Evolutionary conservation across 2,888 invertebrate genomes (phyloP), one percentile per base, ranked within the genome.

Genomic region (Atethmia centrago): DNA sequence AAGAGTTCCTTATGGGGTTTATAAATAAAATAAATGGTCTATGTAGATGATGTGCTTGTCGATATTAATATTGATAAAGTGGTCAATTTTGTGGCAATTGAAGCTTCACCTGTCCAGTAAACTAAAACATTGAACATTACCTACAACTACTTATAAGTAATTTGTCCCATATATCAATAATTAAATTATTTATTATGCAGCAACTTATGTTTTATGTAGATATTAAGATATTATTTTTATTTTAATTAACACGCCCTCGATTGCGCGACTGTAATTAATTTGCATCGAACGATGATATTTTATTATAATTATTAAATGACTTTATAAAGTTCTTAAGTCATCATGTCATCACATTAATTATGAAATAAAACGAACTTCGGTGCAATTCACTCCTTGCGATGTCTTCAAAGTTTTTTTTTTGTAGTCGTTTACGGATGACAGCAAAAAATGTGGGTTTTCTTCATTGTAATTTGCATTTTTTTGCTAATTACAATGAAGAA

Each of bases 381-480:
- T 84, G 80, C 79, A 84, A 79, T 71, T 74, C 67, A 69, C 56
- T 62, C 65, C 40, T 47, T 68, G 19, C 55, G 47, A 70, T 73
- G 45, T 58, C 12, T 80, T 63, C 64, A 42, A 59, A 71, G 25
- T 47, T 67, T 55, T 71, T 74, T 42, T 55, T 75, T 68, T 62
- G 58, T 55, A 59, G 28, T 76, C 71, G 71, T 85, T 83, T 56
- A 61, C 28, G 75, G 2, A 36, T 3, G 36, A 36, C 36, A 3
- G 36, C 36, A 36, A 36, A n/a, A n/a, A n/a, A n/a, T n/a, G n/a
- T n/a, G n/a, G n/a, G n/a, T n/a, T n/a, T n/a, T n/a, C n/a, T n/a
- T n/a, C n/a, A n/a, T n/a, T n/a, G n/a, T n/a, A n/a, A n/a, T n/a
- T n/a, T n/a, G n/a, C n/a, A n/a, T n/a, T n/a, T n/a, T n/a, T n/a